These are phyloP conservation scores for Magallana ariakensis DNA, from an alignment of 1,140 invertebrate genomes.

Conservation along the genomic window DNA sequence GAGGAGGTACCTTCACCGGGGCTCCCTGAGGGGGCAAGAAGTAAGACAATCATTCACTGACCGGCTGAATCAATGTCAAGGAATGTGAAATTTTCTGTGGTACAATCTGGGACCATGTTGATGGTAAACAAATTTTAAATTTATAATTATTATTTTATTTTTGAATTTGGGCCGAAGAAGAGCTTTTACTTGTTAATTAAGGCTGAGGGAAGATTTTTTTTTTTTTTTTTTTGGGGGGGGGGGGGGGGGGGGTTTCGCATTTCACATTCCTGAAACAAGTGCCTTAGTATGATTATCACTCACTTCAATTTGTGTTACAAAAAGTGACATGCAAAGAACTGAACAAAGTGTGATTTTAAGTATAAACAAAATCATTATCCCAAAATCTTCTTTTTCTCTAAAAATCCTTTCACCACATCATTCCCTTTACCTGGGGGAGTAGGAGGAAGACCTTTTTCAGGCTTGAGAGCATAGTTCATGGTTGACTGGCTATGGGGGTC, in stretches of 20 bases:
- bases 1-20: slow-evolving; percentile 43
- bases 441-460: slow-evolving; percentile 64
- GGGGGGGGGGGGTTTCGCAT: neutral
- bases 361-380: neutral
- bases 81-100: slow-evolving; percentile 59
- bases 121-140: neutral
- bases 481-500: slow-evolving; percentile 44
- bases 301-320: neutral
- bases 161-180: neutral
- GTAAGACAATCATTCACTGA: neutral
- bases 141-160: neutral
- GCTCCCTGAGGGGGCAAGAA: slow-evolving; percentile 46
- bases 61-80: slow-evolving; percentile 51
- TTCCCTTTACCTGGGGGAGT: slow-evolving; percentile 61
- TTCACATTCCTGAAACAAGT: neutral
- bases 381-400: neutral
- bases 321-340: slow-evolving; percentile 1
- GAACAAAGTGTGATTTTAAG: neutral
- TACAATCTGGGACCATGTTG: neutral
- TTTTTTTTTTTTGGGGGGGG: neutral
- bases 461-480: slow-evolving; percentile 60
- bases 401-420: neutral
- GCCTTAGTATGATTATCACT: neutral
- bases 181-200: too few species aligned
- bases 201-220: too few species aligned